Conservation (phyloP, 2,888 invertebrate genomes). For the Apamea epomidion region DNA sequence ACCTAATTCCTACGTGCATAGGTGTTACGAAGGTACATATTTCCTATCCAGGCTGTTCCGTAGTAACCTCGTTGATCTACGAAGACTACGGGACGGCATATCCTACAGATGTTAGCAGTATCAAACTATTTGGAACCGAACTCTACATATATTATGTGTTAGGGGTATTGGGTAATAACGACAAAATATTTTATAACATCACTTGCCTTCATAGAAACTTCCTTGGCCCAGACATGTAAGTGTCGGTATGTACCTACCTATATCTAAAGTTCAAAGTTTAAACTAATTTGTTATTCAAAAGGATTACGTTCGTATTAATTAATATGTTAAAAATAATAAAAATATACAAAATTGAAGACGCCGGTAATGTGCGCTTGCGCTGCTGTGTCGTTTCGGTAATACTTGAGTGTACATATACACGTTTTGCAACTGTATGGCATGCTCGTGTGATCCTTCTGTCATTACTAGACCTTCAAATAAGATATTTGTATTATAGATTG, state of each 20-base stretch:
- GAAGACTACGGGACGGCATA: background rate
- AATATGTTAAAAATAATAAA: conserved; percentile 36
- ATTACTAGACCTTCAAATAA: conserved; percentile 48
- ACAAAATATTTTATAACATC: conserved; percentile 32
- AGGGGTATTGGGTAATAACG: conserved; percentile 26
- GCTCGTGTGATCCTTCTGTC: conserved; percentile 48
- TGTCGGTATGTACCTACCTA: conserved; percentile 33
- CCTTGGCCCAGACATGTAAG: conserved; percentile 28
- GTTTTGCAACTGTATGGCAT: conserved; percentile 47
- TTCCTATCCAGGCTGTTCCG: background rate
- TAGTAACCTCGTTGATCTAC: background rate
- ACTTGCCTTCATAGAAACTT: conserved; percentile 38
- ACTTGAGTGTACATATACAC: conserved; percentile 20
- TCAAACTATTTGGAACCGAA: background rate
- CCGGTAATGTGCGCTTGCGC: conserved; percentile 13
- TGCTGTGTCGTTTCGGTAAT: conserved; percentile 41
- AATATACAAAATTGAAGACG: conserved; percentile 11
- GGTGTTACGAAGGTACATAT: background rate
- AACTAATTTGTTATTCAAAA: conserved; percentile 57
- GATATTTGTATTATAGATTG: conserved; percentile 41
- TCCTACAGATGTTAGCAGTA: background rate
- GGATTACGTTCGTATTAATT: conserved; percentile 48
- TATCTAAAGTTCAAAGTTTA: conserved; percentile 66
- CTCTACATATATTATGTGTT: background rate
- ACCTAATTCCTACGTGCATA: background rate